A percentile compares a stretch with the other conserved stretches of the same genome.
Conservation (phyloP, 2,888 invertebrate genomes). For the Malacosoma neustria region DNA sequence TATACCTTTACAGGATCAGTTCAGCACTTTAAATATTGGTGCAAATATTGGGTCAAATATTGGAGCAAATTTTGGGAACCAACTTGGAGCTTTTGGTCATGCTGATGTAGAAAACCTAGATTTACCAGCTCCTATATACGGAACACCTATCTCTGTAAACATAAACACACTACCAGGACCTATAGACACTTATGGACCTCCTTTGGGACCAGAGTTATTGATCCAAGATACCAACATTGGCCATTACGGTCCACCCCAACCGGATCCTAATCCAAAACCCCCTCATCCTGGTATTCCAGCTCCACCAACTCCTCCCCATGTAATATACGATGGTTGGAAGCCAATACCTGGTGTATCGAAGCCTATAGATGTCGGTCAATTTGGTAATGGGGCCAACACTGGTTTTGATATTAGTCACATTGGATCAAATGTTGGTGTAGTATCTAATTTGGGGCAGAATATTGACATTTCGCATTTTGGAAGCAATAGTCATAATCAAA, state of each 20-base stretch:
- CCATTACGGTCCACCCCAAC: slow-evolving; percentile 76
- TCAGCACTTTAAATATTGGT: background rate
- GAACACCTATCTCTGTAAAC: slow-evolving; percentile 48
- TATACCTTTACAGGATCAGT: slow-evolving; percentile 24
- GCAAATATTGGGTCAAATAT: slow-evolving; percentile 1
- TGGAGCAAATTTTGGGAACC: slow-evolving; percentile 5
- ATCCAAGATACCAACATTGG: slow-evolving; percentile 45
- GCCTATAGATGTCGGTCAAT: slow-evolving; percentile 33
- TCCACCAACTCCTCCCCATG: slow-evolving; percentile 83
- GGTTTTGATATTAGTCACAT: background rate
- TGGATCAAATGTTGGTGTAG: background rate
- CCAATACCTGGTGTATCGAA: slow-evolving; percentile 81
- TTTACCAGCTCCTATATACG: slow-evolving; percentile 57
- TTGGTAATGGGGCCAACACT: background rate
- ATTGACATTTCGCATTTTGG: background rate
- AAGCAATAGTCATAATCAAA: background rate
- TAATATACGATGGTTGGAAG: slow-evolving; percentile 90
- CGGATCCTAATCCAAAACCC: slow-evolving; percentile 73
- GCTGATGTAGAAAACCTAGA: slow-evolving; percentile 25
- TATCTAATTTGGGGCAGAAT: background rate
- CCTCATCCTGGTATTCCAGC: slow-evolving; percentile 82
- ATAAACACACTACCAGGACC: slow-evolving; percentile 44
- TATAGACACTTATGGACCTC: slow-evolving; percentile 61
- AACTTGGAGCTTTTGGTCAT: no score
- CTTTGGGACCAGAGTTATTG: slow-evolving; percentile 55